Conservation (phyloP, 1,140 invertebrate genomes). For the Musca domestica region DNA sequence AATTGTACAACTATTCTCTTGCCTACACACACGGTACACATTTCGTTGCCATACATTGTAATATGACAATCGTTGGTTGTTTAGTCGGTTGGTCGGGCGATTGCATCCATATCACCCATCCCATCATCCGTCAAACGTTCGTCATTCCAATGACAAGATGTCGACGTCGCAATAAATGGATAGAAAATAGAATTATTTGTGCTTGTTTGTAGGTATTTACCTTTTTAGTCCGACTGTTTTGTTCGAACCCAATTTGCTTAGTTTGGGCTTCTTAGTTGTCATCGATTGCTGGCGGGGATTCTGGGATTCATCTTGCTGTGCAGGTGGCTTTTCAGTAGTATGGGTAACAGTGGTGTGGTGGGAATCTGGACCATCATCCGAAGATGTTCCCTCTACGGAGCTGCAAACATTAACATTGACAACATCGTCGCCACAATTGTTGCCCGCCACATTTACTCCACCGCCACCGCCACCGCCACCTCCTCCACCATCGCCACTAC, state of each 20-base stretch:
- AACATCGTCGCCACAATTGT: neutral
- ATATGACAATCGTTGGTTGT: too few species aligned
- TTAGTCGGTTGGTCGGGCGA: too few species aligned
- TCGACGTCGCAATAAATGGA: too few species aligned
- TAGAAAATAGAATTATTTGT: conserved; percentile 2
- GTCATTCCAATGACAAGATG: too few species aligned
- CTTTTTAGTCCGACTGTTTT: conserved; percentile 46
- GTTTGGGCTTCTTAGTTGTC: conserved; percentile 43
- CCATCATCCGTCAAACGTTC: too few species aligned
- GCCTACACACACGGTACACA: too few species aligned
- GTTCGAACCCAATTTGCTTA: conserved; percentile 29
- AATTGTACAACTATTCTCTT: too few species aligned
- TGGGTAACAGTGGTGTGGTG: conserved; percentile 31
- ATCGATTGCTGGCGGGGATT: conserved; percentile 33
- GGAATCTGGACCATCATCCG: conserved; percentile 28
- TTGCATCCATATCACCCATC: too few species aligned
- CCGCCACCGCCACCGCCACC: conserved; percentile 28
- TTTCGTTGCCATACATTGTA: too few species aligned
- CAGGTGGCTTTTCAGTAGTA: conserved; percentile 39
- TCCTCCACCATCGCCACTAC: conserved; percentile 31
- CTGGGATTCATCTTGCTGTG: conserved; percentile 22
- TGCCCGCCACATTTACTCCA: conserved; percentile 24
- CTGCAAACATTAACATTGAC: conserved; percentile 27
- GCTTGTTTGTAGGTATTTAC: conserved; percentile 24
- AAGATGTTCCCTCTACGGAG: conserved; percentile 29